phyloP scores from a whole-genome alignment of 2,888 invertebrate species.

The Blomia tropicalis region DNA sequence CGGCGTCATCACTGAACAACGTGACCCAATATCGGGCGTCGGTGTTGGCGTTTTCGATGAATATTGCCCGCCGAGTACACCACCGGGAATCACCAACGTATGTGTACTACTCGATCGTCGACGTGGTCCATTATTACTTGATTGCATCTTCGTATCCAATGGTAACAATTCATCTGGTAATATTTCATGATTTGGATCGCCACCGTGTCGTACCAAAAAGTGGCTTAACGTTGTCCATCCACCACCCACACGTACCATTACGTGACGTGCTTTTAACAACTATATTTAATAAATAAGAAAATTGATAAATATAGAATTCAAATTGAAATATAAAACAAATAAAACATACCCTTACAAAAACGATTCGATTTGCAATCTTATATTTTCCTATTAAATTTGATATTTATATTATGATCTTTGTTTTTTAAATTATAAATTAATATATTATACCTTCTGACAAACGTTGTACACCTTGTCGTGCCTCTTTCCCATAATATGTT shows the following conservation, averaged over 20 bases:
- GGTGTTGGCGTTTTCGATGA: background rate
- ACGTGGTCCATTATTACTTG: slow-evolving; percentile 19
- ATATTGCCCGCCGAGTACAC: background rate
- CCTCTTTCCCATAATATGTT: slow-evolving; percentile 26
- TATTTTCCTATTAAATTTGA: slow-evolving; percentile 50
- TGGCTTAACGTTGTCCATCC: slow-evolving; percentile 52
- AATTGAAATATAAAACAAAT: background rate
- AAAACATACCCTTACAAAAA: slow-evolving; percentile 61
- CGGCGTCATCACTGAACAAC: background rate
- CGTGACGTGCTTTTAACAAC: slow-evolving; percentile 76
- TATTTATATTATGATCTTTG: too few relatives aligned
- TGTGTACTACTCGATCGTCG: slow-evolving; percentile 18
- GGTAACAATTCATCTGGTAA: slow-evolving; percentile 26
- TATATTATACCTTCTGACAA: slow-evolving; percentile 52
- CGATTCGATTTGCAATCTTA: slow-evolving; percentile 66
- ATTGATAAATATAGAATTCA: slow-evolving; percentile 12
- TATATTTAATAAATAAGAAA: slow-evolving; percentile 35
- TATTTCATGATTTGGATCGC: slow-evolving; percentile 53
- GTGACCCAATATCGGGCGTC: background rate
- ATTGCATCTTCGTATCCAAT: slow-evolving; percentile 22
- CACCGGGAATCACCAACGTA: slow-evolving; percentile 8
- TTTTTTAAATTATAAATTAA: too few relatives aligned
- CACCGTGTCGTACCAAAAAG: slow-evolving; percentile 52
- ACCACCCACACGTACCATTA: slow-evolving; percentile 86
- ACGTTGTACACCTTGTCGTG: slow-evolving; percentile 24